Conservation (phyloP, 2,797 vertebrate genomes). For the Acanthurus leucopareius region DNA sequence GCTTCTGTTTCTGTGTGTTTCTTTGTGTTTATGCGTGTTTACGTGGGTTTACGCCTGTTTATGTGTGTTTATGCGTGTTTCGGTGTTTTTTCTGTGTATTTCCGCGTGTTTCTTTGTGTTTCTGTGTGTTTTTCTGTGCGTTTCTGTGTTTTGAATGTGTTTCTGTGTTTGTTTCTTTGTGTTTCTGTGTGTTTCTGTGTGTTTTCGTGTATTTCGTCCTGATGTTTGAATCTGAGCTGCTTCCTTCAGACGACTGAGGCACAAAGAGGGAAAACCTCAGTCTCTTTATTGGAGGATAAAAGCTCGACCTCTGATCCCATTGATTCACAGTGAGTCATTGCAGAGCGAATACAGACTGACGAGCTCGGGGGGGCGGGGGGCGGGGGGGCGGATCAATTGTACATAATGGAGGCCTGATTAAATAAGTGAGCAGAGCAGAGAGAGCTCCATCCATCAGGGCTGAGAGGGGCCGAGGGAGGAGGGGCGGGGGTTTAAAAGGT, state of each 20-base stretch:
- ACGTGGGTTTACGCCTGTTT: neutral
- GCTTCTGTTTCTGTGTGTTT: too few species aligned
- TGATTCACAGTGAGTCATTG: conserved; percentile 65
- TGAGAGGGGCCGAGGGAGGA: conserved; percentile 22
- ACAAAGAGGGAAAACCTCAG: conserved; percentile 16
- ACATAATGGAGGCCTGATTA: conserved; percentile 76
- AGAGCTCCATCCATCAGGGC: conserved; percentile 75
- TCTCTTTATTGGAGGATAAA: conserved; percentile 63
- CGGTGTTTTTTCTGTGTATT: too few species aligned
- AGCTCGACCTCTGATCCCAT: conserved; percentile 64
- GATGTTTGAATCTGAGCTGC: neutral
- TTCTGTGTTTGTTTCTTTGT: too few species aligned
- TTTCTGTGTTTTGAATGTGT: too few species aligned
- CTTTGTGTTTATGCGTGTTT: neutral
- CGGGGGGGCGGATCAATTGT: conserved; percentile 40
- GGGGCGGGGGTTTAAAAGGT: conserved; percentile 36
- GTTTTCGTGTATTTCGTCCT: too few species aligned
- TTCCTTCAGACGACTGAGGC: conserved; percentile 51
- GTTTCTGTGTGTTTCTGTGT: too few species aligned
- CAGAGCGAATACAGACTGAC: conserved; percentile 38
- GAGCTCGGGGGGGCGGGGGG: neutral
- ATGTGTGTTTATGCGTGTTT: conserved; percentile 20
- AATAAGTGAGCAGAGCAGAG: conserved; percentile 66
- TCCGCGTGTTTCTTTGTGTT: too few species aligned
- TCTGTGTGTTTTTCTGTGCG: too few species aligned